phyloP scores from a whole-genome alignment of 2,888 invertebrate genomes.

The Lithophane socia region DNA sequence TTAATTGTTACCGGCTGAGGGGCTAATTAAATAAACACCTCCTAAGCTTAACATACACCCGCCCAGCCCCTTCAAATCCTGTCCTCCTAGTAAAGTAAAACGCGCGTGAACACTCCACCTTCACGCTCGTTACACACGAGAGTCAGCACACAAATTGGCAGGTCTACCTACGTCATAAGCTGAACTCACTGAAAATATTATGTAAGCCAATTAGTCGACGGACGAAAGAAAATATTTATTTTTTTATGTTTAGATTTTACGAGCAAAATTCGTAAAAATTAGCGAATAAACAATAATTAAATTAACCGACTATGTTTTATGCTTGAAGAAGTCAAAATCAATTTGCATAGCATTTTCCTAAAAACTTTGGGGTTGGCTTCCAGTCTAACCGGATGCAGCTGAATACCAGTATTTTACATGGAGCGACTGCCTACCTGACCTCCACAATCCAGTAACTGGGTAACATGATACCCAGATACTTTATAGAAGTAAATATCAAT shows the following conservation, averaged over 20 bases:
- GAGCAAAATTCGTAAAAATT: too few species aligned
- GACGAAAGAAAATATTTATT: slow-evolving; percentile 46
- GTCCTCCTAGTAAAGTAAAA: slow-evolving; percentile 6
- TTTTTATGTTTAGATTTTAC: not conserved
- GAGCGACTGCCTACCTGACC: not conserved
- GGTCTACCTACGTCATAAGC: slow-evolving; percentile 17
- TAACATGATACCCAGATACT: not conserved
- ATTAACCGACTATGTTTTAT: not conserved
- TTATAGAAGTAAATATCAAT: not conserved
- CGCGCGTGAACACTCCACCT: not conserved
- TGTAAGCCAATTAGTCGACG: slow-evolving; percentile 11
- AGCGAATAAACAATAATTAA: not conserved
- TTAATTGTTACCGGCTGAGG: too few species aligned
- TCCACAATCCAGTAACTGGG: not conserved
- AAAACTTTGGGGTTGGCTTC: not conserved
- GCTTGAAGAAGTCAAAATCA: not conserved
- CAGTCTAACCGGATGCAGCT: not conserved
- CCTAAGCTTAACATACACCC: not conserved
- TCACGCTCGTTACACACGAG: slow-evolving; percentile 29
- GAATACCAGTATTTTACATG: not conserved
- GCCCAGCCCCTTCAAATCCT: not conserved
- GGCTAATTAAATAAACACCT: not conserved
- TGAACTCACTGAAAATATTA: slow-evolving; percentile 37
- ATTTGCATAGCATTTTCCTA: not conserved
- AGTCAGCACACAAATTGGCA: slow-evolving; percentile 40